These are phyloP conservation scores for Epistrophe grossulariae DNA, from an alignment of 2,888 invertebrate genomes.

Conservation along the genomic window DNA sequence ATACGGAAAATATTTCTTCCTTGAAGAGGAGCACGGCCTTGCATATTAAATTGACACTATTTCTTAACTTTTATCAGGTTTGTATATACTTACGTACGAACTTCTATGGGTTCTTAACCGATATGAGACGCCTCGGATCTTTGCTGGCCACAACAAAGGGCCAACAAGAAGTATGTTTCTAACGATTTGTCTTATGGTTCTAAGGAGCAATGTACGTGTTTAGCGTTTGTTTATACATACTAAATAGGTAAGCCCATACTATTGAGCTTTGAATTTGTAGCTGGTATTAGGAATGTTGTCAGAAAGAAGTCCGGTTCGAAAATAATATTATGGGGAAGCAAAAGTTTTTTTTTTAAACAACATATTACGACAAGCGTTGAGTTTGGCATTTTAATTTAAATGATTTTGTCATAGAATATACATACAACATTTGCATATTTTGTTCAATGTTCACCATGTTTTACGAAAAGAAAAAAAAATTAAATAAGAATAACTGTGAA, in stretches of 20 bases:
- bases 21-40: constrained; percentile 58
- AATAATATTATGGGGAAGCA: constrained; percentile 25
- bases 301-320: constrained; percentile 46
- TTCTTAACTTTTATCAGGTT: constrained; percentile 42
- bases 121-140: constrained; percentile 73
- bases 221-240: constrained; percentile 52
- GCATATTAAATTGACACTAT: constrained; percentile 65
- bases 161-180: constrained; percentile 61
- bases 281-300: constrained; percentile 32
- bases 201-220: constrained; percentile 74
- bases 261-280: constrained; percentile 52
- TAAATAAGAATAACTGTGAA: constrained; percentile 1
- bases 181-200: constrained; percentile 68
- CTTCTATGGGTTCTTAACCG: constrained; percentile 55
- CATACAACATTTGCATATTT: not conserved
- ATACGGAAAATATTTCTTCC: constrained; percentile 73
- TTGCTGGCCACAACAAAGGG: constrained; percentile 60
- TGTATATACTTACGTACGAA: constrained; percentile 3
- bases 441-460: not conserved
- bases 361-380: constrained; percentile 1
- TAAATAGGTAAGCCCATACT: constrained; percentile 60
- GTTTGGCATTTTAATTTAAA: constrained; percentile 36
- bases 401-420: not conserved
- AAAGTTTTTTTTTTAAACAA: constrained; percentile 9
- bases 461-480: not conserved